Evolutionary conservation across 2,888 invertebrate genomes (phyloP).

Genomic region (Uloborus plumipes): DNA sequence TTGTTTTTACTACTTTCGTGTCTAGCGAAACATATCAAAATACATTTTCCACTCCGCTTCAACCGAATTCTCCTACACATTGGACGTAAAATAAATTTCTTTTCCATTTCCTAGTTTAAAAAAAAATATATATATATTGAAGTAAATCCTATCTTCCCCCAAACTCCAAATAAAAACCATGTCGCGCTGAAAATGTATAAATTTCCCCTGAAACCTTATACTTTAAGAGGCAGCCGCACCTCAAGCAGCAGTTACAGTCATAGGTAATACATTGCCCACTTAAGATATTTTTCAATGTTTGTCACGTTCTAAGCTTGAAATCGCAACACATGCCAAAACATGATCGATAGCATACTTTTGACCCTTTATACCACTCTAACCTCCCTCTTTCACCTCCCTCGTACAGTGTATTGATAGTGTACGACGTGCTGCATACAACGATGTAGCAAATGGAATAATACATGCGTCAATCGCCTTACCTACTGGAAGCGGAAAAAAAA

Average conservation of each 20-base stretch:
- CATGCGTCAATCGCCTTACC: constrained; percentile 21
- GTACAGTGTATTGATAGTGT: constrained; percentile 30
- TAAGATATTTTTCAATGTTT: constrained; percentile 47
- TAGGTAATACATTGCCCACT: constrained; percentile 40
- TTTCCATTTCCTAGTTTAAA: too few species aligned
- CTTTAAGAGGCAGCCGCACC: constrained; percentile 4
- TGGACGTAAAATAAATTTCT: too few species aligned
- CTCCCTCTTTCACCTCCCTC: neutral
- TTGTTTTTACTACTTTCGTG: too few species aligned
- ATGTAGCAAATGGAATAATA: constrained; percentile 39
- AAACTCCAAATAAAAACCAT: constrained; percentile 2
- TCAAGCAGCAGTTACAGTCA: constrained; percentile 9
- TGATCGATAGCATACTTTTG: constrained; percentile 45
- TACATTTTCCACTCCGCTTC: too few species aligned
- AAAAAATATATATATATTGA: too few species aligned
- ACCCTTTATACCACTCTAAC: constrained; percentile 21
- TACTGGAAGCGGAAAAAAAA: neutral
- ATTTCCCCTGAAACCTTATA: constrained; percentile 13
- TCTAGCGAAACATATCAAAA: too few species aligned
- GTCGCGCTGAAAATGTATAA: constrained; percentile 27
- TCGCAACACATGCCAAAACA: constrained; percentile 39
- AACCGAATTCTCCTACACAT: too few species aligned
- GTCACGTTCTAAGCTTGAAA: constrained; percentile 32
- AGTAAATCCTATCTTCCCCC: too few species aligned
- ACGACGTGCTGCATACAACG: constrained; percentile 1